Evolutionary conservation across 2,797 vertebrate genomes (phyloP), one percentile per base, ranked within the genome.

Genomic region (Sparus aurata): DNA sequence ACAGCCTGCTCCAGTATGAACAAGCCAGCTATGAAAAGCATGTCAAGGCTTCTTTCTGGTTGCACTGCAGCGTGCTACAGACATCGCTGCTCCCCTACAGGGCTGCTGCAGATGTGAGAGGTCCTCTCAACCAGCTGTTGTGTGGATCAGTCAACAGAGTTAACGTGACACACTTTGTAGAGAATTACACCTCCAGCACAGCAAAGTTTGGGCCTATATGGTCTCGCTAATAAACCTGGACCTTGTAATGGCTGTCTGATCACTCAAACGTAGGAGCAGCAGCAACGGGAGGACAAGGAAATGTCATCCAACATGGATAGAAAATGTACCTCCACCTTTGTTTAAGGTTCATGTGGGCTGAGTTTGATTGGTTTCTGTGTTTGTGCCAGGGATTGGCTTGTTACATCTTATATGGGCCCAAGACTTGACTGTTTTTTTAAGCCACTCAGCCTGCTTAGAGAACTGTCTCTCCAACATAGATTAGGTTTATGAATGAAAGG

Each of bases 201-300:
- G 93, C 89, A 93, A 95, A 96, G 96, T 96, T 96, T 95, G 96
- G 95, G 96, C 93, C 96, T 96, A 92, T 96, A 94, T 94, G 95
- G 95, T 97, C 96, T 96, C 95, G 94, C 97, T 99, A 99, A 99
- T 98, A 98, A 97, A 96, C 96, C 95, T 95, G 93, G 95, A 95
- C 96, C 93, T 93, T 97, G 95, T 92, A 95, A 95, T 89, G 93
- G 94, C 96, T 98, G 97, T 97, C 97, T 96, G 96, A 97, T 97
- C 96, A 93, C 95, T 98, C 95, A 95, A 95, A 97, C 96, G 96
- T 93, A 96, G 96, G 95, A 94, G 95, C 96, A 90, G 94, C 93
- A 88, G 94, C 95, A 95, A 95, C 49, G 67, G 80, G 73, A 85
- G 89, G 90, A 91, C 85, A 84, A 83, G 96, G 95, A 98, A 98